phyloP scores from a whole-genome alignment of 1,140 invertebrate species.

The Formica exsecta region DNA sequence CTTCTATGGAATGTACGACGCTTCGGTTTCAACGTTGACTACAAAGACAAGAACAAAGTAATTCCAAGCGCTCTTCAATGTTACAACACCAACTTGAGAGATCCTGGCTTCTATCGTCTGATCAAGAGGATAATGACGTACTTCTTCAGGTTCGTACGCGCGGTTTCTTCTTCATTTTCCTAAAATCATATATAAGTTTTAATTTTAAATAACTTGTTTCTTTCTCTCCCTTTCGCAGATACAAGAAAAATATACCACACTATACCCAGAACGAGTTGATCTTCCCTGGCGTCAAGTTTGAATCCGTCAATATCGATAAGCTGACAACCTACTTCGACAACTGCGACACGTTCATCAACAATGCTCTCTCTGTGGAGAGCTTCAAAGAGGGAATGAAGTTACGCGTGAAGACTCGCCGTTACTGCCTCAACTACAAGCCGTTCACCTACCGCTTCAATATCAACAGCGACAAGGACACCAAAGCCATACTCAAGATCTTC shows the following conservation, averaged over 20 bases:
- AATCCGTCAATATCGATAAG: constrained; percentile 89
- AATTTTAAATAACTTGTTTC: neutral
- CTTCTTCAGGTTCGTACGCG: constrained; percentile 83
- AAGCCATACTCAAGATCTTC: constrained; percentile 85
- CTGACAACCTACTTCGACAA: constrained; percentile 87
- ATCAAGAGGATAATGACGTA: constrained; percentile 85
- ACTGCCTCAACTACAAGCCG: constrained; percentile 89
- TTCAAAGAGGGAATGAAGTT: constrained; percentile 79
- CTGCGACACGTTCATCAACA: constrained; percentile 83
- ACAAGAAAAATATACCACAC: constrained; percentile 80
- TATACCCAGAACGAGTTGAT: constrained; percentile 86
- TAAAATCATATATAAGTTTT: neutral
- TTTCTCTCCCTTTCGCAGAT: constrained; percentile 66
- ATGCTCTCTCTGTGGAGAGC: constrained; percentile 84
- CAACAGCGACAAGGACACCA: constrained; percentile 84
- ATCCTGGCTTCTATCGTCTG: constrained; percentile 86
- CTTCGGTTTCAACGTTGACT: constrained; percentile 81
- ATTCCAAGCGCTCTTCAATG: constrained; percentile 82
- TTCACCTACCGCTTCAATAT: constrained; percentile 88
- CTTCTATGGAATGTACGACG: constrained; percentile 88
- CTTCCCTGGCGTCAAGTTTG: constrained; percentile 88
- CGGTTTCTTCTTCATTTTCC: neutral
- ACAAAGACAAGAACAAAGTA: constrained; percentile 79
- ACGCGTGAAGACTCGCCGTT: constrained; percentile 84
- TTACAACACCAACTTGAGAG: constrained; percentile 84